These are phyloP conservation scores for Anas platyrhynchos DNA, from an alignment of 2,113 vertebrate species.

Conservation along the genomic window DNA sequence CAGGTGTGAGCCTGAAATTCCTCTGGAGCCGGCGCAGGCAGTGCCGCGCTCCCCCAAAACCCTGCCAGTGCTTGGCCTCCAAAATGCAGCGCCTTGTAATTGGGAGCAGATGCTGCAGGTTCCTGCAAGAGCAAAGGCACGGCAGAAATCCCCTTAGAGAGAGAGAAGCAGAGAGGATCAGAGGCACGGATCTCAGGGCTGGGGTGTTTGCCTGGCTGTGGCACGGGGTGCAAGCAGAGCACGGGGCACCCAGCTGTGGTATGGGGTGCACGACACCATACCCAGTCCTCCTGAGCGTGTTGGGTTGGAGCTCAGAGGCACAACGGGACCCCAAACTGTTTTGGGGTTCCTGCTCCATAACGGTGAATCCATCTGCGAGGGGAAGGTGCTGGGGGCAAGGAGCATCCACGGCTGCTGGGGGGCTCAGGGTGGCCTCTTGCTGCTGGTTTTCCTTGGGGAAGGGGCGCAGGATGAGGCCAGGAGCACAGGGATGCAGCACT, in stretches of 20 bases:
- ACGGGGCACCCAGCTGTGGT: not conserved
- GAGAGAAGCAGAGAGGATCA: not conserved
- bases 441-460: not conserved
- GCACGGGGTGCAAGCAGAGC: not conserved
- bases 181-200: not conserved
- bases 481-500: not conserved
- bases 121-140: not conserved
- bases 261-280: not conserved
- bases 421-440: fast-evolving
- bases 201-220: fast-evolving
- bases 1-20: not conserved
- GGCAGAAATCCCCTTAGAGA: fast-evolving
- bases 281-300: not conserved
- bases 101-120: not conserved
- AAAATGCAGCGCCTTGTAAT: not conserved
- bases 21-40: not conserved
- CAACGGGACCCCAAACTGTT: fast-evolving
- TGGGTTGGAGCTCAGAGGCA: not conserved
- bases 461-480: too few relatives aligned
- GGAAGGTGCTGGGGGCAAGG: not conserved
- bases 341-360: not conserved
- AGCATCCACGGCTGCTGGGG: fast-evolving
- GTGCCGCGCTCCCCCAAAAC: not conserved
- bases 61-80: not conserved
- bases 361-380: fast-evolving